Evolutionary conservation across 2,888 invertebrate genomes (phyloP), one percentile per base, ranked within the genome.

Genomic region (Hybos culiciformis): DNA sequence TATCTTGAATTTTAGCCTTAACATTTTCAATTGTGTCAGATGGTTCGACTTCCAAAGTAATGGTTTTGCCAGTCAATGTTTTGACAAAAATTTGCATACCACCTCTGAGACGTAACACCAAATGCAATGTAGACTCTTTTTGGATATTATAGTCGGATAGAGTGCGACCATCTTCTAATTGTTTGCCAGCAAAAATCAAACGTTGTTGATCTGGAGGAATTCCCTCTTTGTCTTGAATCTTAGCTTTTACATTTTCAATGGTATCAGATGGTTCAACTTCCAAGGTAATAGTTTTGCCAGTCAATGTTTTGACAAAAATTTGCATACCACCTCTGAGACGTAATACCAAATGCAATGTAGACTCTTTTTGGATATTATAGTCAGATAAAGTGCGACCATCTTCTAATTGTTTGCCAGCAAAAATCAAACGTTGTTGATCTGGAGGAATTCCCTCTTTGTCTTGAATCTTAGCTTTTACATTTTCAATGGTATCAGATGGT

Each of bases 91-190:
- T 51, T 45, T 48, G 54, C 49, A 55, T 55, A 36, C 56, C 56
- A 48, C 55, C 56, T 41, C 55, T 53, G 0, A 55, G 52, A 48
- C 55, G 55, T 3, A 57, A 50, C 3, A 58, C 58, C 52, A 58
- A 54, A 4, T 58, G 58, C 0, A 58, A 48, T 1, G 58, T 57
- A 0, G 58, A 58, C 42, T 58, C 58, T 42, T 58, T 58, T 12
- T 58, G 58, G 36, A 58, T 58, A 24, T 58, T 58, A 34, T 58
- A 58, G 3, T 58, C 58, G 0, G 58, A 58, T 17, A 58, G 21
- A 0, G 58, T 58, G 1, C 58, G 58, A 1, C 58, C 58, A 34
- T 45, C 45, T 31, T 45, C 45, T 33, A 45, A 32, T 26, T 45
- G 45, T 37, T 45, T 45, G 3, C 45, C 45, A 11, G 45, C 45